Evolutionary conservation across 2,113 vertebrate species (phyloP).

Genomic region (Leptodactylus fuscus): DNA sequence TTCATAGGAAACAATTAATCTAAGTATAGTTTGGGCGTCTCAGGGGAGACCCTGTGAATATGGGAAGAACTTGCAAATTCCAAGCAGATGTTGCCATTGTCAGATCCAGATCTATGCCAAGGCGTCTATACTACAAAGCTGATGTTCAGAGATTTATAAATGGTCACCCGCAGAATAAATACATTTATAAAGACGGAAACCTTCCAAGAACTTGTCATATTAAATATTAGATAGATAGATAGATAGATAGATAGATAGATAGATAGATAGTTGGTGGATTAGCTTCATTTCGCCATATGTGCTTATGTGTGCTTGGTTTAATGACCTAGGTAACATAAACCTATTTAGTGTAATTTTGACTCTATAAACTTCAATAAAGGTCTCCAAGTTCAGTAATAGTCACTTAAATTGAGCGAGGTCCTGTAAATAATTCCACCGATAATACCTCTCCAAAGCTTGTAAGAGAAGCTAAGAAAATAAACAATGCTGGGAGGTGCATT

Average conservation of each 20-base stretch:
- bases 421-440: slow-evolving; percentile 53
- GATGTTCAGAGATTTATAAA: background rate
- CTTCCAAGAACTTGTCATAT: background rate
- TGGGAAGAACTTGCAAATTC: slow-evolving; percentile 5
- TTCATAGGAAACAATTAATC: slow-evolving; percentile 26
- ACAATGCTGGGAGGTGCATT: slow-evolving; percentile 47
- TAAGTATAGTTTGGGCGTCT: slow-evolving; percentile 11
- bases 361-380: slow-evolving; percentile 35
- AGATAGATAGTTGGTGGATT: background rate
- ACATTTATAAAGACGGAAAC: background rate
- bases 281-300: too few species aligned
- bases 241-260: background rate
- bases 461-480: slow-evolving; percentile 31
- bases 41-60: background rate
- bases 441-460: slow-evolving; percentile 46
- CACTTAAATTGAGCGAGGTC: slow-evolving; percentile 34
- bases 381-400: slow-evolving; percentile 11
- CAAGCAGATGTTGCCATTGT: slow-evolving; percentile 10
- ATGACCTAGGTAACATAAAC: background rate
- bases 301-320: background rate
- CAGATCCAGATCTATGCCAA: background rate
- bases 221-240: background rate
- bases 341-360: slow-evolving; percentile 3
- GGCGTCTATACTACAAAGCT: background rate
- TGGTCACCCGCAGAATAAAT: background rate